phyloP scores from a whole-genome alignment of 2,888 invertebrate genomes.

The Leptarthrus brevirostris region DNA sequence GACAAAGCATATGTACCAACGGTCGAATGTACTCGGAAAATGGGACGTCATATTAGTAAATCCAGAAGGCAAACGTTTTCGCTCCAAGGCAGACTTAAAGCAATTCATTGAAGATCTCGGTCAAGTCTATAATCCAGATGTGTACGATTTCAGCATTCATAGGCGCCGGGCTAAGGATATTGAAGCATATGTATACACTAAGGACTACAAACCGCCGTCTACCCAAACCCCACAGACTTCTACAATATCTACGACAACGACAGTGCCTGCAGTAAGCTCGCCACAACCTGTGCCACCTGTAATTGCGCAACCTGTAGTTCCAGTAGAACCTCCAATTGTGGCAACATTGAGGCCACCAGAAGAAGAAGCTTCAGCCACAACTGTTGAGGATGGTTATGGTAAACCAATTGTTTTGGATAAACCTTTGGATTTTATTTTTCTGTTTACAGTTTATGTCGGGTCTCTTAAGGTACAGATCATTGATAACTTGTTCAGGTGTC shows the following conservation, averaged over 20 bases:
- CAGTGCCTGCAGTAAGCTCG: not conserved
- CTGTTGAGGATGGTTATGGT: constrained; percentile 63
- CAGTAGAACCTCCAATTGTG: not conserved
- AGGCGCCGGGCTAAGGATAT: constrained; percentile 68
- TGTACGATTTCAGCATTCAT: constrained; percentile 73
- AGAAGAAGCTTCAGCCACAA: constrained; percentile 39
- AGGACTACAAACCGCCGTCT: constrained; percentile 64
- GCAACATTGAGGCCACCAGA: not conserved
- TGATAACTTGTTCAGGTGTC: constrained; percentile 77
- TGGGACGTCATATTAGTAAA: constrained; percentile 84
- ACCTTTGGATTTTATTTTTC: not conserved
- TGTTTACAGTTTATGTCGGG: constrained; percentile 69
- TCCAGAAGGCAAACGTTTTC: constrained; percentile 72
- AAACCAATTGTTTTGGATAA: not conserved
- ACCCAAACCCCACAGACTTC: constrained; percentile 57
- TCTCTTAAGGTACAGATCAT: constrained; percentile 76
- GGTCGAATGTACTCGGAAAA: constrained; percentile 78
- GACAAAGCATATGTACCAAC: constrained; percentile 82
- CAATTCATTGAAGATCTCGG: constrained; percentile 65
- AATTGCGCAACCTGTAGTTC: not conserved
- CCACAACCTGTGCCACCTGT: constrained; percentile 22
- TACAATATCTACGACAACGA: constrained; percentile 51
- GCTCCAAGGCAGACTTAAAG: constrained; percentile 72
- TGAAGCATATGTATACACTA: constrained; percentile 65
- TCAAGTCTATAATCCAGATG: constrained; percentile 68